Conservation (phyloP, 1,140 invertebrate genomes). For the Patella vulgata region DNA sequence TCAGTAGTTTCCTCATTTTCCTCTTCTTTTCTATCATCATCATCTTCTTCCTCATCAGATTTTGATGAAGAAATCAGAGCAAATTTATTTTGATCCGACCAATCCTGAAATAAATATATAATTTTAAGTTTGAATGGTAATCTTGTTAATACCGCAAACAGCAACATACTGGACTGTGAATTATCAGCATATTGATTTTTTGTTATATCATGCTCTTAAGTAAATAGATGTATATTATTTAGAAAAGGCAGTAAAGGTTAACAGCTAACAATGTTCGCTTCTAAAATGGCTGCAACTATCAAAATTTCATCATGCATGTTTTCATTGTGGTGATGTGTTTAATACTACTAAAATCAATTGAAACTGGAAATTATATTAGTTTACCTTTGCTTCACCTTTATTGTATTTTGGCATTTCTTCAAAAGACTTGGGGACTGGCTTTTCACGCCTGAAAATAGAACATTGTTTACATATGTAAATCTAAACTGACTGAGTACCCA, state of each 20-base stretch:
- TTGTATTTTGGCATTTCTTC: constrained; percentile 59
- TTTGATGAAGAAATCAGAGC: constrained; percentile 21
- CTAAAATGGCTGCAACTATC: no score
- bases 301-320: no score
- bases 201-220: no score
- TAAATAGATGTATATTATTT: no score
- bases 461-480: no score
- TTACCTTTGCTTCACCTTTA: constrained; percentile 41
- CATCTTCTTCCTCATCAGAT: constrained; percentile 36
- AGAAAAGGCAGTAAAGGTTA: no score
- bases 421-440: constrained; percentile 45
- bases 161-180: background rate
- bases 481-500: no score
- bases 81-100: constrained; percentile 52
- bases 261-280: no score
- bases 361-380: background rate
- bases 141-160: background rate
- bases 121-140: background rate
- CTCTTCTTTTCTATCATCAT: constrained; percentile 17
- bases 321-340: no score
- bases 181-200: no score
- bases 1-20: background rate
- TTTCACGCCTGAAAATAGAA: constrained; percentile 29
- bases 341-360: no score
- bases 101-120: constrained; percentile 51